phyloP scores from a whole-genome alignment of 2,888 invertebrate species.

The Synanthedon myopaeformis region DNA sequence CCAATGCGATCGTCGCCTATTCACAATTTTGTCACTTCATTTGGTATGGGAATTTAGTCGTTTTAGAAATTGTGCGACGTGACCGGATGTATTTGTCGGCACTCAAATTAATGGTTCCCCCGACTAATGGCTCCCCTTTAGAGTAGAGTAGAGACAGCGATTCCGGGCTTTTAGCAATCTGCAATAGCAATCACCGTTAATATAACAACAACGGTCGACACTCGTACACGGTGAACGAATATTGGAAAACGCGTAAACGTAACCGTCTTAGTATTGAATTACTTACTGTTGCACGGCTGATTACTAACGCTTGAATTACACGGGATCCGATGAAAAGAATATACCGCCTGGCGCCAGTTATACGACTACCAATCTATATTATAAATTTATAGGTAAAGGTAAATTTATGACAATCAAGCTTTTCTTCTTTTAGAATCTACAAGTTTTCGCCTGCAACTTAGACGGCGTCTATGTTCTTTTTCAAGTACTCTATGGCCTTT shows the following conservation, averaged over 20 bases:
- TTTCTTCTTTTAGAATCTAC: no score
- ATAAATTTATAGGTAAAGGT: no score
- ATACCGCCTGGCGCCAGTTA: neutral
- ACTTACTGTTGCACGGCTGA: neutral
- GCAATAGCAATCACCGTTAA: neutral
- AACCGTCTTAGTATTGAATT: neutral
- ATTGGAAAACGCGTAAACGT: no score
- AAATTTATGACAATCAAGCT: no score
- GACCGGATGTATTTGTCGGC: neutral
- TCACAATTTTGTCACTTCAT: constrained; percentile 1
- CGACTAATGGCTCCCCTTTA: neutral
- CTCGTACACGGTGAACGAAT: no score
- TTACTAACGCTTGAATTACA: neutral
- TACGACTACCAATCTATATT: neutral
- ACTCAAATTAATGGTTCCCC: neutral
- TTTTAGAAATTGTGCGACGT: neutral
- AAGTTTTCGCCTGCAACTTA: no score
- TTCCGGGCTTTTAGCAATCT: neutral
- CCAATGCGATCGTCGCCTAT: neutral
- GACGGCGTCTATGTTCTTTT: no score
- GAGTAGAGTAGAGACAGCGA: neutral
- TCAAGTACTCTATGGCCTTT: no score
- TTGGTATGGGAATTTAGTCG: neutral
- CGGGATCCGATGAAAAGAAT: neutral
- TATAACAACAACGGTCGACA: neutral